Evolutionary conservation across 2,797 vertebrate species (phyloP).

Genomic region (Odontamblyopus lacepedii): DNA sequence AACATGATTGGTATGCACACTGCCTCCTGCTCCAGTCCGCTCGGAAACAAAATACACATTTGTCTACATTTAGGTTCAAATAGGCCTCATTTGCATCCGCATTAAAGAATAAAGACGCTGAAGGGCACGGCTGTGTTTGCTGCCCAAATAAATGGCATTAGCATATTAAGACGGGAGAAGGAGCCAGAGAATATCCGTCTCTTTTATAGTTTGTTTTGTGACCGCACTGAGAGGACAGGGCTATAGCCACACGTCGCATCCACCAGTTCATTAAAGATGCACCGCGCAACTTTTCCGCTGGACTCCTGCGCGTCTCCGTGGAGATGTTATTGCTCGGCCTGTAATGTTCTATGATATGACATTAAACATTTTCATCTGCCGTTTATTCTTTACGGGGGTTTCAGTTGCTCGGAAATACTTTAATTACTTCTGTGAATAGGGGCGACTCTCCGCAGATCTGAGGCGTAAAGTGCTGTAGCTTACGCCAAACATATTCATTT

Average conservation of each 20-base stretch:
- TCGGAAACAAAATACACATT: constrained; percentile 69
- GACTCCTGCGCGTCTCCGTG: too few species aligned
- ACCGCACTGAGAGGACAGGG: constrained; percentile 3
- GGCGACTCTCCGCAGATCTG: too few species aligned
- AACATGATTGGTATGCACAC: constrained; percentile 77
- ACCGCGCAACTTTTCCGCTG: too few species aligned
- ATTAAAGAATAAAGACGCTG: constrained; percentile 42
- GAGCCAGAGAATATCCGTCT: constrained; percentile 7
- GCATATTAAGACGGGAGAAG: constrained; percentile 9
- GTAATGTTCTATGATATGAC: too few species aligned
- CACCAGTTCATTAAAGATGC: not conserved
- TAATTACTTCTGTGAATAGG: too few species aligned
- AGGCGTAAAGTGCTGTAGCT: too few species aligned
- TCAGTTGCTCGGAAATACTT: too few species aligned
- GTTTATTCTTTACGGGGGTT: too few species aligned
- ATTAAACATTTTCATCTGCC: too few species aligned
- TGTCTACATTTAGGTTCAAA: constrained; percentile 68
- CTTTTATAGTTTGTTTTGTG: constrained; percentile 16
- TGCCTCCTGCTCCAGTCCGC: constrained; percentile 50
- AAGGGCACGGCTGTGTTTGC: constrained; percentile 15
- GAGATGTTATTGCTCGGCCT: too few species aligned
- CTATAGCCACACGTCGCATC: not conserved
- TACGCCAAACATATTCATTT: too few species aligned
- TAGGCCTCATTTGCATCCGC: constrained; percentile 49
- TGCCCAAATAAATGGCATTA: constrained; percentile 29